Evolutionary conservation across 2,113 vertebrate genomes (phyloP).

Genomic region (Calidris pugnax): DNA sequence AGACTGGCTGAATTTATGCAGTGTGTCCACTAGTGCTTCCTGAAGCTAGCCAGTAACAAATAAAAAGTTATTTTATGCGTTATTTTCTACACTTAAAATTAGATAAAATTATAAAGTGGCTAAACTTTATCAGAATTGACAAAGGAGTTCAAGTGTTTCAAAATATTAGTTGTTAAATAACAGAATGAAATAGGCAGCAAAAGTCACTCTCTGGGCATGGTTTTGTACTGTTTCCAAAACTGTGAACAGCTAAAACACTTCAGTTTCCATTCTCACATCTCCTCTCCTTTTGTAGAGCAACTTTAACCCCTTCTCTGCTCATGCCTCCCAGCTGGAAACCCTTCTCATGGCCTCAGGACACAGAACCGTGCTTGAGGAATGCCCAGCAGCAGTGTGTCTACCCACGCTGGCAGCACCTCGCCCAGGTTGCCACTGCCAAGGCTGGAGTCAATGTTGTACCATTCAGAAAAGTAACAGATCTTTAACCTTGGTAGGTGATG

Average conservation of each 20-base stretch:
- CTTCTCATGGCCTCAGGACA: not conserved
- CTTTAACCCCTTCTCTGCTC: not conserved
- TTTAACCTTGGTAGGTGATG: not conserved
- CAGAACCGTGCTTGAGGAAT: not conserved
- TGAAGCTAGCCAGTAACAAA: not conserved
- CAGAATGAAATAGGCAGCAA: not conserved
- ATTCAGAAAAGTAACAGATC: not conserved
- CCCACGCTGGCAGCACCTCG: not conserved
- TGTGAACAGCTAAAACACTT: not conserved
- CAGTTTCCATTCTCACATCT: not conserved
- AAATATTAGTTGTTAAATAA: not conserved
- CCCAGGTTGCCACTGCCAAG: not conserved
- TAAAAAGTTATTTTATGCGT: not conserved
- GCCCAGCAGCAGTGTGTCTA: not conserved
- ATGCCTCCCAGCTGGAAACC: not conserved
- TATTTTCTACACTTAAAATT: not conserved
- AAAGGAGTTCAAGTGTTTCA: not conserved
- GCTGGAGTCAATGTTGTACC: not conserved
- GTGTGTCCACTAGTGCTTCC: not conserved
- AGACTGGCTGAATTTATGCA: not conserved
- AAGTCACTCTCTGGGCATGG: not conserved
- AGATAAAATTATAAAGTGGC: not conserved
- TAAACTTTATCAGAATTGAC: not conserved
- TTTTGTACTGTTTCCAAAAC: not conserved
- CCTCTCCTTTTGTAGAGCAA: not conserved